Percentiles rank a stretch among this genome's conserved stretches.
Conservation (phyloP, 2,113 vertebrate genomes). For the Emydocephalus ijimae region DNA sequence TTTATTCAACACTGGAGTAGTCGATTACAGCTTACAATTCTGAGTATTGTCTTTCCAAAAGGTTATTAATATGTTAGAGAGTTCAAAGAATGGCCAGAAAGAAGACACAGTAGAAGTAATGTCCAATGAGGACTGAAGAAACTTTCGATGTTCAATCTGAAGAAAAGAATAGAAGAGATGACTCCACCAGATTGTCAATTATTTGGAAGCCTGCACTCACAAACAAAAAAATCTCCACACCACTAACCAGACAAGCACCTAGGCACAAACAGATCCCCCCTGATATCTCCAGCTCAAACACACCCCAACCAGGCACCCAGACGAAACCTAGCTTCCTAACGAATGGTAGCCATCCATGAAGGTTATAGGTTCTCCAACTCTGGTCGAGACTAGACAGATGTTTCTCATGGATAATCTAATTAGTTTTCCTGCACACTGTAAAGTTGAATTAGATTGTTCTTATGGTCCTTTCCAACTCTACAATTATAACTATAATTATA, state of each 20-base stretch:
- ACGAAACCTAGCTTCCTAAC: too few relatives aligned
- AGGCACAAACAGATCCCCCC: too few relatives aligned
- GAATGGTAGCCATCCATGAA: background rate
- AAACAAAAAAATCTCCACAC: too few relatives aligned
- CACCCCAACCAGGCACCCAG: too few relatives aligned
- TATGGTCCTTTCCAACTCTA: background rate
- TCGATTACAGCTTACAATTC: background rate
- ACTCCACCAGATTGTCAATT: too few relatives aligned
- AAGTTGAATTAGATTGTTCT: background rate
- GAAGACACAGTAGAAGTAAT: background rate
- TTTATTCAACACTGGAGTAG: background rate
- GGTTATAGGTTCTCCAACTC: background rate
- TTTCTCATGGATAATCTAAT: background rate
- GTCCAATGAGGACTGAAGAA: background rate
- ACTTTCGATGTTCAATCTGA: background rate
- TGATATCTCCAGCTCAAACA: too few relatives aligned
- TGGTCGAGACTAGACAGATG: background rate
- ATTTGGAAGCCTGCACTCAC: too few relatives aligned
- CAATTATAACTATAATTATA: background rate
- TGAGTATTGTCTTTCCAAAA: background rate
- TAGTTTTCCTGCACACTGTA: background rate
- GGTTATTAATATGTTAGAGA: background rate
- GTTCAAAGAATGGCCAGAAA: background rate
- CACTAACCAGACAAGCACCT: too few relatives aligned
- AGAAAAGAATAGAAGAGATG: background rate